These are phyloP conservation scores for Scomber colias DNA, from an alignment of 2,113 vertebrate genomes.

Conservation along the genomic window DNA sequence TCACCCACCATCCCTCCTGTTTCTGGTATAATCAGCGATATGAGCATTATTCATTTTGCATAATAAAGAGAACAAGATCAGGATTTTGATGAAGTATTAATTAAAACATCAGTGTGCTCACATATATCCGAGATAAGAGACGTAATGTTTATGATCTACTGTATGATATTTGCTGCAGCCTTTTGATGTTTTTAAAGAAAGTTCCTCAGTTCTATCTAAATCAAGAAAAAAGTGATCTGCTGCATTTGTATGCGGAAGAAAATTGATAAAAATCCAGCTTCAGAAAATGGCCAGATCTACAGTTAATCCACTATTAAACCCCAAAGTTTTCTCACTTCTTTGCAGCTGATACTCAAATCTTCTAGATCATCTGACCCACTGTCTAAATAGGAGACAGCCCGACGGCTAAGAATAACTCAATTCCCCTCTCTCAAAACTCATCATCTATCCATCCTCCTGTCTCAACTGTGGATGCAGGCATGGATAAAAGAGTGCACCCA, in stretches of 20 bases:
- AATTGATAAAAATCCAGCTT: neutral
- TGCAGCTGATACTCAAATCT: slow-evolving; percentile 60
- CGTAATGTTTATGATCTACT: slow-evolving; percentile 4
- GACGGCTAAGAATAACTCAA: slow-evolving; percentile 55
- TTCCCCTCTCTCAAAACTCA: slow-evolving; percentile 37
- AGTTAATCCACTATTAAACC: slow-evolving; percentile 42
- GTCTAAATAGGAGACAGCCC: slow-evolving; percentile 63
- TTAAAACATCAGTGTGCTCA: slow-evolving; percentile 17
- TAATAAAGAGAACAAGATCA: slow-evolving; percentile 18
- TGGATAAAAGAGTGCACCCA: slow-evolving; percentile 30
- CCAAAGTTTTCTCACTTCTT: slow-evolving; percentile 48
- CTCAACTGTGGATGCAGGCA: slow-evolving; percentile 33
- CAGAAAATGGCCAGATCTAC: slow-evolving; percentile 12
- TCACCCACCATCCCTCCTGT: neutral
- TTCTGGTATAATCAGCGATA: no score
- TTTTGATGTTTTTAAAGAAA: neutral
- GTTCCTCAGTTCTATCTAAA: neutral
- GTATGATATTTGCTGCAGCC: neutral
- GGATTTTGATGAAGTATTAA: slow-evolving; percentile 26
- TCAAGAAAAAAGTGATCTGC: neutral
- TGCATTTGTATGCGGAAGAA: neutral
- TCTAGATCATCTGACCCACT: slow-evolving; percentile 58
- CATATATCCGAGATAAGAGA: slow-evolving; percentile 12
- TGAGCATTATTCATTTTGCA: slow-evolving; percentile 15
- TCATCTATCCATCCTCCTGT: slow-evolving; percentile 46